Evolutionary conservation across 2,888 invertebrate genomes (phyloP).

Genomic region (Tinea trinotella): DNA sequence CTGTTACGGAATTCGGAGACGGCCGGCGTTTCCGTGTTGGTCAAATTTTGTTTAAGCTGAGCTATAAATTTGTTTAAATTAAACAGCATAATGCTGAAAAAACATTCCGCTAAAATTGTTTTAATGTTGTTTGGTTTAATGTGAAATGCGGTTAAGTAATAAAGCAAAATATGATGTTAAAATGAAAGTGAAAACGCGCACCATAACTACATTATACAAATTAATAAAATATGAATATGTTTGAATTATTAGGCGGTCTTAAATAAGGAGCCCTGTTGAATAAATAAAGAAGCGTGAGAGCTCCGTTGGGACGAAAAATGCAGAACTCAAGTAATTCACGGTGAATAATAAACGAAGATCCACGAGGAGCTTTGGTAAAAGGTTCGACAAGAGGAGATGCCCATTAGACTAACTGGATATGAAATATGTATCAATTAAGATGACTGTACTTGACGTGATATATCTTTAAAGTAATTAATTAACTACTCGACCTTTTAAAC

Average conservation of each 20-base stretch:
- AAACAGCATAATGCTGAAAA: constrained; percentile 23
- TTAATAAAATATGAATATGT: constrained; percentile 33
- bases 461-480: too few relatives aligned
- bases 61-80: background rate
- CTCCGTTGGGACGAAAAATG: constrained; percentile 47
- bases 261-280: constrained; percentile 46
- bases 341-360: constrained; percentile 62
- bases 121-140: background rate
- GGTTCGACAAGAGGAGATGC: constrained; percentile 31
- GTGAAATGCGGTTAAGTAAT: constrained; percentile 18
- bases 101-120: constrained; percentile 21
- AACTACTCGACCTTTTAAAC: too few relatives aligned
- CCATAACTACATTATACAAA: background rate
- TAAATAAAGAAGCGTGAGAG: constrained; percentile 53
- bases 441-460: background rate
- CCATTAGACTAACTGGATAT: constrained; percentile 37
- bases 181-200: constrained; percentile 20
- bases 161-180: too few relatives aligned
- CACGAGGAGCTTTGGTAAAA: constrained; percentile 33
- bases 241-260: constrained; percentile 39
- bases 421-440: constrained; percentile 38
- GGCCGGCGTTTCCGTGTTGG: background rate
- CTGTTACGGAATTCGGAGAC: background rate
- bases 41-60: background rate
- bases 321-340: constrained; percentile 51